Evolutionary conservation across 2,797 vertebrate genomes (phyloP), one percentile per base, ranked within the genome.

Genomic region (Taeniopygia guttata): DNA sequence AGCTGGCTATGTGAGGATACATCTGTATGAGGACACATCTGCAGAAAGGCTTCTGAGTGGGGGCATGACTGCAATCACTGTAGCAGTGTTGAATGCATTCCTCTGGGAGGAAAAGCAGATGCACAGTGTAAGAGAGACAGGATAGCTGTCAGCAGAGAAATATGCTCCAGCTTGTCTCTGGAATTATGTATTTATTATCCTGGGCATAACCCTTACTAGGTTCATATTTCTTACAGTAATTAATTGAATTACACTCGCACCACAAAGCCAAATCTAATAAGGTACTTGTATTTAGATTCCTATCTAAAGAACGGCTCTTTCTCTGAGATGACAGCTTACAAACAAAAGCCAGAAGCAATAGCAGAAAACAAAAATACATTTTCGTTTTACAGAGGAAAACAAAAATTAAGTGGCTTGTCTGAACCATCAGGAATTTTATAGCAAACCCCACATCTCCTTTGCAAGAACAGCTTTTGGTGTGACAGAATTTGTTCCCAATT

Each of bases 161-260:
- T 90, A 87, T 49, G 70, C 80, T 38, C 22, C 70, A 82, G 34
- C 68, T 94, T 89, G 56, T 54, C 76, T 21, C 38, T 90, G 70
- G 22, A 49, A 75, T 89, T 76, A 78, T 8, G 4, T 59, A 59
- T 93, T 89, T 92, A 56, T 89, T 92, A 63, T 86, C 63, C 13
- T 1, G 9, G 64, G 42, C 70, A 75, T 89, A 93, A 79, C 48
- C 67, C 75, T 38, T 49, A 52, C 77, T 66, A 55, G 45, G 63
- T 84, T 91, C 80, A 76, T 94, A 64, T 94, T 95, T 95, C 85
- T 93, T 90, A 55, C 48, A 30, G 54, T 91, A 93, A 89, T 92
- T 94, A 92, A 96, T 93, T 74, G 45, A 84, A 95, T 96, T 95
- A 90, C 42, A 63, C 52, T 93, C 84, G 63, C 45, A 77, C 63